A percentile compares a stretch with the other conserved stretches of the same genome.
These are phyloP conservation scores for Silurus aristotelis DNA, from an alignment of 2,797 vertebrate species.

Conservation along the genomic window DNA sequence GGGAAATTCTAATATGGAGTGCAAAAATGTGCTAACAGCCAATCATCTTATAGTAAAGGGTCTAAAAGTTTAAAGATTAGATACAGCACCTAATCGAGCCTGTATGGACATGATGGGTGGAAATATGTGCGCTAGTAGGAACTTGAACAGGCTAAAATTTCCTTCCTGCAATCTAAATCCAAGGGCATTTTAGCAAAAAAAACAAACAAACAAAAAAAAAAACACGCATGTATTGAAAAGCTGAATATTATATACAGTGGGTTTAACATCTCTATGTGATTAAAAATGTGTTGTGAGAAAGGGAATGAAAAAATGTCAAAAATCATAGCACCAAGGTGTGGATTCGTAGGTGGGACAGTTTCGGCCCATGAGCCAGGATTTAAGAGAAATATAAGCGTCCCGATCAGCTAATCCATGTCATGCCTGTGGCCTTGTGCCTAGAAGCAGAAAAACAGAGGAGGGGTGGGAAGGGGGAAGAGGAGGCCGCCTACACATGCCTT, in stretches of 20 bases:
- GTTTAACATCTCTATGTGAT: background rate
- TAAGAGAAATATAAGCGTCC: constrained; percentile 28
- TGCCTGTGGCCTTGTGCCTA: constrained; percentile 49
- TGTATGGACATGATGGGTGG: constrained; percentile 40
- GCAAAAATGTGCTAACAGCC: constrained; percentile 33
- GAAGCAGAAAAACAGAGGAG: constrained; percentile 33
- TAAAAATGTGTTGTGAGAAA: background rate
- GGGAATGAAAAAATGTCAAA: background rate
- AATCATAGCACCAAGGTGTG: background rate
- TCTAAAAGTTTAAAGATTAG: constrained; percentile 27
- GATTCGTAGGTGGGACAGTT: constrained; percentile 7
- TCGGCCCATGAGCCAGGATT: constrained; percentile 24
- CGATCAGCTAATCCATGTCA: constrained; percentile 60
- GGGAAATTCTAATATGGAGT: constrained; percentile 39
- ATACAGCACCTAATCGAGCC: constrained; percentile 40
- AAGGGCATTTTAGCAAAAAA: background rate
- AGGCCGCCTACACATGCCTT: constrained; percentile 57
- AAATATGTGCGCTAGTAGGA: constrained; percentile 39
- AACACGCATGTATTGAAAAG: background rate
- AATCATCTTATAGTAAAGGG: constrained; percentile 7
- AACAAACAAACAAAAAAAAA: background rate
- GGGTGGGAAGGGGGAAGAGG: constrained; percentile 40
- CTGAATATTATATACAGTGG: background rate
- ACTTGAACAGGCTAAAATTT: constrained; percentile 40
- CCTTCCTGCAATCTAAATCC: background rate